Evolutionary conservation across 2,797 vertebrate species (phyloP).

Genomic region (Hippopotamyrus pictus): DNA sequence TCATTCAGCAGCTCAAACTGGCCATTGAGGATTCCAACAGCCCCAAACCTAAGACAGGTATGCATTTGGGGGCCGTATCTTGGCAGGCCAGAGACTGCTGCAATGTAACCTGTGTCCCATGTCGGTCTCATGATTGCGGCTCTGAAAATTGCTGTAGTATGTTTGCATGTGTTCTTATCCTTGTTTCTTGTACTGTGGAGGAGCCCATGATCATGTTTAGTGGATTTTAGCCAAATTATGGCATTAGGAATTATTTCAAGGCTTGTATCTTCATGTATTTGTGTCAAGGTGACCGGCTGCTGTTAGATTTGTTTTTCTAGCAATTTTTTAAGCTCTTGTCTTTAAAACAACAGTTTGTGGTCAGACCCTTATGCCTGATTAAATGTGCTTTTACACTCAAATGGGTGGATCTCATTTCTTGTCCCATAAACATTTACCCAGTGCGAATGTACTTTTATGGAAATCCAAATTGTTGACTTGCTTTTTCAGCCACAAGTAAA

Average conservation of each 20-base stretch:
- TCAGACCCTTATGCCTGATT: neutral
- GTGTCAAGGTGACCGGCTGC: neutral
- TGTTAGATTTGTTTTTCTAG: neutral
- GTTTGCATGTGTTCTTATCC: neutral
- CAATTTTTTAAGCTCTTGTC: neutral
- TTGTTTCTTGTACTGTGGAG: neutral
- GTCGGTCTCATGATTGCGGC: neutral
- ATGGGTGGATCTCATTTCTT: neutral
- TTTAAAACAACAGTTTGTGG: neutral
- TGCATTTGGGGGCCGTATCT: constrained; percentile 11
- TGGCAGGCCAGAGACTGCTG: neutral
- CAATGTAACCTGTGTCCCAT: neutral
- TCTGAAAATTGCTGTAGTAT: neutral
- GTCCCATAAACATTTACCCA: neutral
- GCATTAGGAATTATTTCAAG: neutral
- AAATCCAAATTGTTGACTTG: neutral
- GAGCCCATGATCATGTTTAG: neutral
- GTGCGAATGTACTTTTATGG: neutral
- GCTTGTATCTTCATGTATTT: neutral
- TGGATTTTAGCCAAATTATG: neutral
- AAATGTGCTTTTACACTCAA: neutral
- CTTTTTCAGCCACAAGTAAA: neutral
- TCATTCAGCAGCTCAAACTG: constrained; percentile 91
- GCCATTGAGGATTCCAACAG: constrained; percentile 92
- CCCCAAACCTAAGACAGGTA: constrained; percentile 76